phyloP scores from a whole-genome alignment of 1,140 invertebrate species.

The Palaemon carinicauda region DNA sequence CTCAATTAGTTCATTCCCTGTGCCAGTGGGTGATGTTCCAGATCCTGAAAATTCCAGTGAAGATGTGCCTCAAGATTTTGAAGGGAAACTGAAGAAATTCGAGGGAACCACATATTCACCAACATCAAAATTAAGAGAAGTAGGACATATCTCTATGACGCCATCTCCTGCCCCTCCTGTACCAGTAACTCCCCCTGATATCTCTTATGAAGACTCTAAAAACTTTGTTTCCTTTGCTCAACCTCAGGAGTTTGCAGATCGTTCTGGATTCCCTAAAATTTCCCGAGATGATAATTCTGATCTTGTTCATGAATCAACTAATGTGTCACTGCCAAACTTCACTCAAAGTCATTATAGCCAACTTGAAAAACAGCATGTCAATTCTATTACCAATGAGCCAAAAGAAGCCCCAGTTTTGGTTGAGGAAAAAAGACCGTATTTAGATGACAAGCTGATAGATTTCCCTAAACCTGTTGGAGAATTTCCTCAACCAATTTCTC shows the following conservation, averaged over 20 bases:
- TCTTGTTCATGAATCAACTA: not conserved
- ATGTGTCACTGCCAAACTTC: not conserved
- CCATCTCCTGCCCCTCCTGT: not conserved
- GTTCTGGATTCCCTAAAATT: conserved; percentile 12
- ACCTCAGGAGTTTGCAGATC: conserved; percentile 15
- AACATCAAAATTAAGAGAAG: not conserved
- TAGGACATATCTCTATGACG: not conserved
- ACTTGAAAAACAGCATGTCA: not conserved
- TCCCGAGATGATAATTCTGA: too few species aligned
- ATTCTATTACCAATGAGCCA: not conserved
- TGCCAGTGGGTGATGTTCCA: not conserved
- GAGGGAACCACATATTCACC: not conserved
- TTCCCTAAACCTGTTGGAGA: conserved; percentile 11
- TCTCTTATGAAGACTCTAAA: not conserved
- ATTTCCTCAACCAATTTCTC: not conserved
- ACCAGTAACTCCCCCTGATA: conserved; percentile 25
- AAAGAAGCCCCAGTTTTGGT: not conserved
- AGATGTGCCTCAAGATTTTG: not conserved
- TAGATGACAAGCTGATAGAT: not conserved
- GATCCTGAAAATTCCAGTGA: not conserved
- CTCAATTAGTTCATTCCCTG: not conserved
- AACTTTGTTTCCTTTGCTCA: conserved; percentile 4
- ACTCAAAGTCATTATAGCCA: not conserved
- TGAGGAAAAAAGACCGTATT: not conserved
- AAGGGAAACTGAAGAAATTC: not conserved